Evolutionary conservation across 2,888 invertebrate species (phyloP), one percentile per base, ranked within the genome.

Genomic region (Pardosa pseudoannulata): DNA sequence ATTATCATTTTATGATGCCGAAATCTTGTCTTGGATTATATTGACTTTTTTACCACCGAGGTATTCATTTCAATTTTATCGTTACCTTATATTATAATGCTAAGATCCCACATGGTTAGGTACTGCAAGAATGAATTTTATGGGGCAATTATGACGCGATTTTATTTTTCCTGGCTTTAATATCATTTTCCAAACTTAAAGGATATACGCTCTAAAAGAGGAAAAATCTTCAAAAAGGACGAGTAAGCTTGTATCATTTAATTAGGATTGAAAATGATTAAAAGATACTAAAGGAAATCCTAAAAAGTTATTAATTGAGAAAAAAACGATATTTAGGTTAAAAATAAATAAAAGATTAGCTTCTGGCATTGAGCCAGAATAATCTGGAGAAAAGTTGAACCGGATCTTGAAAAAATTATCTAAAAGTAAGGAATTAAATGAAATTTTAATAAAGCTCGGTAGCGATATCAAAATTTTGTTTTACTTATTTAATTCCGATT

Each of bases 261-360:
- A 80, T 80, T 80, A 80, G 46, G 67, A 31, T 36, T 31, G 27
- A 72, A 46, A 32, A 73, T 39, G 65, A 80, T 80, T 80, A 74
- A 73, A 73, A 46, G 62, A 28, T 64, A 56, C 29, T 16, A 67
- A 28, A 73, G 46, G 9, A 46, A 74, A 36, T 41, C 27, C 67
- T 73, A 73, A 80, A 73, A 80, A 80, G 73, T 80, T 80, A 80
- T 80, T 80, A 80, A 80, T 80, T 72, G 46, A 65, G 67, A 41
- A 31, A 67, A 65, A 80, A 80, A 80, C 73, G 80, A 80, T 73
- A 73, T 72, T 46, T 50, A 29, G 65, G 46, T 73, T 32, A 56
- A 19, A 6, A 36, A 31, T 65, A 50, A 73, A 46, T 36, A 67
- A 67, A 73, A 72, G 36, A 73, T 67, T 13, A 27, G 29, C 72